Evolutionary conservation across 2,797 vertebrate species (phyloP).

Genomic region (Agapornis canus): DNA sequence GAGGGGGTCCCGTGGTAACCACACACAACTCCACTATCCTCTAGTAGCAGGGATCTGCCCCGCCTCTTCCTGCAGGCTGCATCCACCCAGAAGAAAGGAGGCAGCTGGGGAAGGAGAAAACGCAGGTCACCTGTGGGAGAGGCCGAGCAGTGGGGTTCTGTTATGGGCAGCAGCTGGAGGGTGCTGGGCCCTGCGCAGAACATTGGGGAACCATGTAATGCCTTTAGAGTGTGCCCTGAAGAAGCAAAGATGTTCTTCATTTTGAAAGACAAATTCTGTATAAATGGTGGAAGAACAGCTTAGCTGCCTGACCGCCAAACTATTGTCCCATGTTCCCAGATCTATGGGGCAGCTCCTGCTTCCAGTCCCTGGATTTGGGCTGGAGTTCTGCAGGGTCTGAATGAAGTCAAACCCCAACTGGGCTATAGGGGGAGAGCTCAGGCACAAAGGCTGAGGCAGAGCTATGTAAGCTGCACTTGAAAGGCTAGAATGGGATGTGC

Average conservation of each 20-base stretch:
- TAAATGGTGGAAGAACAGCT: background rate
- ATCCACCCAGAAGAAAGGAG: background rate
- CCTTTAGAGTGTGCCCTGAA: background rate
- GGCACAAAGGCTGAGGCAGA: background rate
- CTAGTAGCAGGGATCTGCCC: accelerated
- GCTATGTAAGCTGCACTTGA: background rate
- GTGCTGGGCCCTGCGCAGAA: background rate
- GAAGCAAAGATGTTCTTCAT: background rate
- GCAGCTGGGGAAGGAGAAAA: background rate
- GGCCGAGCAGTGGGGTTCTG: background rate
- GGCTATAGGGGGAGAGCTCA: background rate
- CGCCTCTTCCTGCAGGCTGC: background rate
- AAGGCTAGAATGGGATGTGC: constrained; percentile 12
- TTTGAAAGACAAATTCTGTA: background rate
- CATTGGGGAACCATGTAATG: background rate
- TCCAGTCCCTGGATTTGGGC: background rate
- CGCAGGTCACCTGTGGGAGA: background rate
- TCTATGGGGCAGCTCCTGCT: background rate
- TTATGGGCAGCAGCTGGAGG: background rate
- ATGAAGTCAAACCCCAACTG: background rate
- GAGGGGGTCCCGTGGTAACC: no score
- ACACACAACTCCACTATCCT: accelerated
- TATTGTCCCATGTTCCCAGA: background rate
- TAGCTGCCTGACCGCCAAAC: background rate
- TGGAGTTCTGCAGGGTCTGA: background rate